Evolutionary conservation across 1,140 invertebrate genomes (phyloP).

Genomic region (Trissolcus basalis): DNA sequence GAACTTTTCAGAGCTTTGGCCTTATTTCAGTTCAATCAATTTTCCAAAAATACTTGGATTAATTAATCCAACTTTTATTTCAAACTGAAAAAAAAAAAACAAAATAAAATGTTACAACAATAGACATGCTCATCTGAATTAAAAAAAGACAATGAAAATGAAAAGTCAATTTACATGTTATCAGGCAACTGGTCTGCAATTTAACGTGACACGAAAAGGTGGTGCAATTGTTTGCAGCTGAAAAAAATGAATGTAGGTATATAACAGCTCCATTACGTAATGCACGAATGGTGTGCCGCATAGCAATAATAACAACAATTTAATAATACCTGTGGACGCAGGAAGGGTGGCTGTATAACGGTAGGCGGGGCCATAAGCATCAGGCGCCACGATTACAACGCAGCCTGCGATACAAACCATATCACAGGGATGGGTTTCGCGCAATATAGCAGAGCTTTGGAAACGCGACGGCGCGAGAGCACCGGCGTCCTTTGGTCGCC

Average conservation of each 20-base stretch:
- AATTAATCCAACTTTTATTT: too few species aligned
- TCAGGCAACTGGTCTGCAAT: too few species aligned
- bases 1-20: constrained; percentile 15
- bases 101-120: too few species aligned
- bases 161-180: too few species aligned
- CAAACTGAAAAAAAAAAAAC: too few species aligned
- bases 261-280: constrained; percentile 45
- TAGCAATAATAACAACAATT: constrained; percentile 46
- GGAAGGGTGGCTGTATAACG: constrained; percentile 62
- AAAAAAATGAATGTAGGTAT: constrained; percentile 13
- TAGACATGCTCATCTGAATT: too few species aligned
- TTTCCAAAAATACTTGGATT: too few species aligned
- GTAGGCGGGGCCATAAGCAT: constrained; percentile 65
- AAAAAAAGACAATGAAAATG: too few species aligned
- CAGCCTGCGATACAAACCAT: constrained; percentile 64
- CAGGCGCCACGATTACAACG: constrained; percentile 61
- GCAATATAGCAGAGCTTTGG: constrained; percentile 54
- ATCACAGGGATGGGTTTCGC: constrained; percentile 64
- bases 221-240: constrained; percentile 18
- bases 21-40: constrained; percentile 9
- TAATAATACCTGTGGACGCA: constrained; percentile 40
- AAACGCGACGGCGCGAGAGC: constrained; percentile 65
- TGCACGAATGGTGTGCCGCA: constrained; percentile 13
- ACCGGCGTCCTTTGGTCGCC: constrained; percentile 41
- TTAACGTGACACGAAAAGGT: not conserved